A percentile compares a stretch with the other conserved stretches of the same genome.
Evolutionary conservation across 2,797 vertebrate species (phyloP).

Genomic region (Glyptemys insculpta): DNA sequence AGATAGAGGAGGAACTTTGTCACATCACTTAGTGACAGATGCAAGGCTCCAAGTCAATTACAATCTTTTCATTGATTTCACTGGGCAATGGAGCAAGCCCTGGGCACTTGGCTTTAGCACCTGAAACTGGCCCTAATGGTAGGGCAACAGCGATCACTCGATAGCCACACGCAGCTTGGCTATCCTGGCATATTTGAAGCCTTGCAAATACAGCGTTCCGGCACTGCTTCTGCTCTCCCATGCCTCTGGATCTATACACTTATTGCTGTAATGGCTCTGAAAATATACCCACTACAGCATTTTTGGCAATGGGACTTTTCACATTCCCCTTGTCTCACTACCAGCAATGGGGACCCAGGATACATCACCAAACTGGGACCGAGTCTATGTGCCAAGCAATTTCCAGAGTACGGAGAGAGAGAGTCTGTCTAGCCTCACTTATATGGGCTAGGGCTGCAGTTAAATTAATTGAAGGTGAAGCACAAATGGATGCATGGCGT

Average conservation of each 20-base stretch:
- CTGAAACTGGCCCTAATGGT: background rate
- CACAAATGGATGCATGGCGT: background rate
- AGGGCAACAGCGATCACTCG: background rate
- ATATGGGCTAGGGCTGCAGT: background rate
- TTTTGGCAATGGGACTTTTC: background rate
- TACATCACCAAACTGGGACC: background rate
- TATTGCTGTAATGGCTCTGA: background rate
- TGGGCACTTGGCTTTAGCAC: background rate
- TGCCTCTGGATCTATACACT: rapidly evolving
- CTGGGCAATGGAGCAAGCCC: background rate
- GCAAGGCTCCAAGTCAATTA: background rate
- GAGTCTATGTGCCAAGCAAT: background rate
- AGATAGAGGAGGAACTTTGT: too few species aligned
- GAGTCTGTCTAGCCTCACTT: rapidly evolving
- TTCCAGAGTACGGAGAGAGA: background rate
- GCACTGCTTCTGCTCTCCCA: background rate
- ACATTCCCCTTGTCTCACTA: background rate
- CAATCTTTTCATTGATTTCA: background rate
- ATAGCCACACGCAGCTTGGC: background rate
- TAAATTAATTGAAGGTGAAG: background rate
- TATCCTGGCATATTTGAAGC: background rate
- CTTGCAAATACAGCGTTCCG: background rate
- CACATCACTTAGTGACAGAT: background rate
- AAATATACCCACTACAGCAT: background rate
- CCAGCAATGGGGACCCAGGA: background rate